These are phyloP conservation scores for Tetropium fuscum DNA, from an alignment of 2,888 invertebrate genomes.

Conservation along the genomic window DNA sequence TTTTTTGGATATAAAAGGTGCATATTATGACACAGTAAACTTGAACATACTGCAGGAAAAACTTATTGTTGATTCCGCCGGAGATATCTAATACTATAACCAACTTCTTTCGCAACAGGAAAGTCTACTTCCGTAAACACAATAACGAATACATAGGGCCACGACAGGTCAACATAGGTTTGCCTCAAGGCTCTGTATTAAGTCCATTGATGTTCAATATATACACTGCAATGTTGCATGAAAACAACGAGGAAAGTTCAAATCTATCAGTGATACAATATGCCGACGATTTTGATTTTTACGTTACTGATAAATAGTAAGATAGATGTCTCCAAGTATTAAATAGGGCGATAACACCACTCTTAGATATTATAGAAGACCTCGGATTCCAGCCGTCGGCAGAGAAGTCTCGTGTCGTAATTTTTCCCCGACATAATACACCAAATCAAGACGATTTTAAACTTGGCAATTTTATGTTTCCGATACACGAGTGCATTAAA, in stretches of 20 bases:
- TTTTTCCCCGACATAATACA: not conserved
- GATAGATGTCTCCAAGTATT: not conserved
- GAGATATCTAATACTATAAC: not conserved
- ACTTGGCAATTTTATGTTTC: not conserved
- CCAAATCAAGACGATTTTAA: not conserved
- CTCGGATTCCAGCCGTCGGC: not conserved
- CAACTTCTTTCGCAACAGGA: not conserved
- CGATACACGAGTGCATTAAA: not conserved
- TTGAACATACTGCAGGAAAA: not conserved
- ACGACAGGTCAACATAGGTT: not conserved
- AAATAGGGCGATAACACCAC: not conserved
- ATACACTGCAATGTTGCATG: not conserved
- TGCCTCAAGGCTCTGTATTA: conserved; percentile 5
- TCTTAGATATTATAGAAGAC: not conserved
- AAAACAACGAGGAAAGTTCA: no score
- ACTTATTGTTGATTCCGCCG: no score
- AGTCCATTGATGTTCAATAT: not conserved
- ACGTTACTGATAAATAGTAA: not conserved
- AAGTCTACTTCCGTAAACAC: not conserved
- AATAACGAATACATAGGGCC: not conserved
- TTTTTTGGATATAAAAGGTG: conserved; percentile 1
- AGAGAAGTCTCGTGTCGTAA: not conserved
- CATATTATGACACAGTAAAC: conserved; percentile 1
- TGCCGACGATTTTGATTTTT: conserved; percentile 2
- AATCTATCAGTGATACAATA: not conserved